Evolutionary conservation across 1,140 invertebrate genomes (phyloP), one percentile per base, ranked within the genome.

Genomic region (Drosophila triauraria): DNA sequence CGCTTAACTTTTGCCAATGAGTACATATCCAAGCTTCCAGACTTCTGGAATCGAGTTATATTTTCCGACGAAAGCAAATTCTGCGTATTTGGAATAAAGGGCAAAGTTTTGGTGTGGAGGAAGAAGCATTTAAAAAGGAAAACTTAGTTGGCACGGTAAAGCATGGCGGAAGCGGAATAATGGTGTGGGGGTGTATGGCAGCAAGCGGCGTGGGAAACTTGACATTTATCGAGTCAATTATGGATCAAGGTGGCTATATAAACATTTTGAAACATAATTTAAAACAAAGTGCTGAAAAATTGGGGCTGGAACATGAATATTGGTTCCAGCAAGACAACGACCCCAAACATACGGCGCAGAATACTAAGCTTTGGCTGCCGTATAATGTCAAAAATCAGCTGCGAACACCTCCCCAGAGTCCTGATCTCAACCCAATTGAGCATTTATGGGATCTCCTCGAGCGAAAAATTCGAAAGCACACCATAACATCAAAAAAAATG

Each of bases 151-250:
- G 78, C 35, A 93, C 93, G 2, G 82, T 93, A 8, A 93, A 93
- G 60, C 84, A 93, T 62, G 80, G 91, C 53, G 82, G 91, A 35
- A 82, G 86, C 40, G 54, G 35, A 38, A 50, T 91, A 2, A 91
- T 93, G 91, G 84, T 92, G 9, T 93, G 92, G 91, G 90, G 85
- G 9, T 85, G 71, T 62, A 82, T 93, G 64, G 62, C 75, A n/a
- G 50, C 58, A 2, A 54, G 47, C 38, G 91, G 83, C 12, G 77
- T 90, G 3, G 82, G 88, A 13, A 71, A 75, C 8, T 27, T 93
- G n/a, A 43, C 44, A 12, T 38, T 38, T 64, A 78, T 93, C n/a
- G 65, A 83, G 25, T 54, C 63, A 13, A 68, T 51, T n/a, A 78
- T 80, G 60, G 35, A 80, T 42, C 43, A 63, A 30, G 9, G 12